Evolutionary conservation across 2,888 invertebrate species (phyloP).

Genomic region (Acheta domesticus): DNA sequence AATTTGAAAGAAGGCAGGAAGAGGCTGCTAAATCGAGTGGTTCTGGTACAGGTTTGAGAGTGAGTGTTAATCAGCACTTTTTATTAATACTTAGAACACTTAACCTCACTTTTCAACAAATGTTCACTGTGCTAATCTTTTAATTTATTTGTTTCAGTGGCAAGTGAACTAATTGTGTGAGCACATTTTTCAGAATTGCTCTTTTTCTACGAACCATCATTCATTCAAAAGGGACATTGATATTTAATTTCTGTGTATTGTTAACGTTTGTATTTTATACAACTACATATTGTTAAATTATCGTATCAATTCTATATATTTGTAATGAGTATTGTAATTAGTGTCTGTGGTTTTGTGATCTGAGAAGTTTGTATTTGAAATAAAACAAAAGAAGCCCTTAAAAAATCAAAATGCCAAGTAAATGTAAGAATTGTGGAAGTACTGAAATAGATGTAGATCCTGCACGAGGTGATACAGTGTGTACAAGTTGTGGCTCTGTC

Average conservation of each 20-base stretch:
- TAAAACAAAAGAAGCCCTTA: neutral
- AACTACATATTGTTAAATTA: too few relatives aligned
- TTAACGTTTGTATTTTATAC: too few relatives aligned
- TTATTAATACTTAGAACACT: neutral
- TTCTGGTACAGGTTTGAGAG: conserved; percentile 25
- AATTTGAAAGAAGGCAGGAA: conserved; percentile 56
- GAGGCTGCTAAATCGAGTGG: conserved; percentile 49
- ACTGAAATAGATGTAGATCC: conserved; percentile 93
- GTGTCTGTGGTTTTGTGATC: too few relatives aligned
- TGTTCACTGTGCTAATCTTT: neutral
- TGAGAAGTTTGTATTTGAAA: too few relatives aligned
- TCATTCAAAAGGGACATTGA: neutral
- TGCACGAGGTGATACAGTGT: conserved; percentile 91
- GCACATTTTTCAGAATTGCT: neutral
- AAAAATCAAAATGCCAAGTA: conserved; percentile 48
- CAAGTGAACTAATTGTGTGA: conserved; percentile 1
- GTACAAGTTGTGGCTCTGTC: conserved; percentile 93
- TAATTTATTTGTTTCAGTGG: conserved; percentile 24
- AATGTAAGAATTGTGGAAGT: conserved; percentile 83
- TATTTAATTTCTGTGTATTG: too few relatives aligned
- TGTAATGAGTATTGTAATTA: too few relatives aligned
- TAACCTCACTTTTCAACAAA: neutral
- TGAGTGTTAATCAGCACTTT: neutral
- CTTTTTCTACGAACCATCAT: neutral
- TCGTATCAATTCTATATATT: too few relatives aligned